Evolutionary conservation across 2,888 invertebrate genomes (phyloP).

Genomic region (Coleophora deauratella): DNA sequence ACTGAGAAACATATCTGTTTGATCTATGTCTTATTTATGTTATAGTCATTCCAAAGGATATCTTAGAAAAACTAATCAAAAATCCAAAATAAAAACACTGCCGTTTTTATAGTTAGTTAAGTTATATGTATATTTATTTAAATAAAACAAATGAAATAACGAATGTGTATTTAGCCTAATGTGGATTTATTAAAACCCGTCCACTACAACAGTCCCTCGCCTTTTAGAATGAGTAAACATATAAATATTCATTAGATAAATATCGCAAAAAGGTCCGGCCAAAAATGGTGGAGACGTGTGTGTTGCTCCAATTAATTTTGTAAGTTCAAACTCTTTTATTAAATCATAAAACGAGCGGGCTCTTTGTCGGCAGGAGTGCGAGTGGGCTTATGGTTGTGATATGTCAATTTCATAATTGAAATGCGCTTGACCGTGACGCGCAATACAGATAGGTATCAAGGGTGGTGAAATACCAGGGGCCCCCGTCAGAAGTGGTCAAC

Average conservation of each 20-base stretch:
- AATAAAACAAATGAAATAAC: too few species aligned
- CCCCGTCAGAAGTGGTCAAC: too few species aligned
- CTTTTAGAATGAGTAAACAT: conserved; percentile 53
- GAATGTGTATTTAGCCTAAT: too few species aligned
- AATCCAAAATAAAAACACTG: too few species aligned
- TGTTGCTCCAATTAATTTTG: conserved; percentile 52
- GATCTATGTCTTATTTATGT: too few species aligned
- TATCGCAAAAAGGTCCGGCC: conserved; percentile 46
- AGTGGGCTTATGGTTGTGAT: conserved; percentile 32
- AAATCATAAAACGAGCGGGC: conserved; percentile 59
- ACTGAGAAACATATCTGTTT: not conserved
- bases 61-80: too few species aligned
- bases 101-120: too few species aligned
- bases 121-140: too few species aligned
- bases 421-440: conserved; percentile 65
- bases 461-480: too few species aligned
- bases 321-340: conserved; percentile 67
- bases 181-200: conserved; percentile 38
- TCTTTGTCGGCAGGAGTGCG: too few species aligned
- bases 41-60: too few species aligned
- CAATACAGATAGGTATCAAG: conserved; percentile 15
- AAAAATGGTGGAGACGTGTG: conserved; percentile 39
- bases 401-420: conserved; percentile 74
- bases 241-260: conserved; percentile 69
- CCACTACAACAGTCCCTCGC: conserved; percentile 34